phyloP scores from a whole-genome alignment of 2,888 invertebrate species.

The Drosophila putrida region DNA sequence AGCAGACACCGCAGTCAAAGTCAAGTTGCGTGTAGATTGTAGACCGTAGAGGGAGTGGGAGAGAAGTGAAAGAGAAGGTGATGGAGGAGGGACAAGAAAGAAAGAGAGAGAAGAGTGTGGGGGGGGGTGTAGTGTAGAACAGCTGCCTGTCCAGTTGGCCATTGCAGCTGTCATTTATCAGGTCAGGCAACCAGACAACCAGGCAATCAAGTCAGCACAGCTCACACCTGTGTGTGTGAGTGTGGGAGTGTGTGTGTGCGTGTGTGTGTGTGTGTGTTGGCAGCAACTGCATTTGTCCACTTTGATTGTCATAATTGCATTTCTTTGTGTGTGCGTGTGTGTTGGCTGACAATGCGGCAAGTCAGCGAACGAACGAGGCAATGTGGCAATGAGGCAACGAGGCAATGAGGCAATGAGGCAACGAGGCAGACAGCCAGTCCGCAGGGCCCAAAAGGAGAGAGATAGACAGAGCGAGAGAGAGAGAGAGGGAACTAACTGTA shows the following conservation, averaged over 20 bases:
- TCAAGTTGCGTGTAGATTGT: constrained; percentile 20
- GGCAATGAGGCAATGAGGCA: constrained; percentile 1
- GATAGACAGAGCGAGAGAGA: not conserved
- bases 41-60: not conserved
- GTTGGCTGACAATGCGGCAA: constrained; percentile 29
- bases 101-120: not conserved
- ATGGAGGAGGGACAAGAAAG: not conserved
- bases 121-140: not conserved
- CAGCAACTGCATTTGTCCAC: constrained; percentile 69
- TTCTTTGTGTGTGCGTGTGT: constrained; percentile 53
- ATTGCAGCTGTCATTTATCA: constrained; percentile 69
- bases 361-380: constrained; percentile 9
- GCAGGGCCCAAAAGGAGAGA: not conserved
- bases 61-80: not conserved
- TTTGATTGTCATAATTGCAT: constrained; percentile 78
- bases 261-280: not conserved
- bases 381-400: constrained; percentile 6
- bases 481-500: not conserved
- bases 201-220: constrained; percentile 46
- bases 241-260: not conserved
- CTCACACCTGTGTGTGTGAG: constrained; percentile 17
- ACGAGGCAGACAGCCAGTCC: constrained; percentile 11
- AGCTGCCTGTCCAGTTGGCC: constrained; percentile 35
- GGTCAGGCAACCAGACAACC: constrained; percentile 28
- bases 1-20: constrained; percentile 41